Percentiles rank a stretch among this genome's conserved stretches.
Conservation (phyloP, 37 sponge, comb jelly and placozoan genomes). For the Diacarnus erythraeanus region DNA sequence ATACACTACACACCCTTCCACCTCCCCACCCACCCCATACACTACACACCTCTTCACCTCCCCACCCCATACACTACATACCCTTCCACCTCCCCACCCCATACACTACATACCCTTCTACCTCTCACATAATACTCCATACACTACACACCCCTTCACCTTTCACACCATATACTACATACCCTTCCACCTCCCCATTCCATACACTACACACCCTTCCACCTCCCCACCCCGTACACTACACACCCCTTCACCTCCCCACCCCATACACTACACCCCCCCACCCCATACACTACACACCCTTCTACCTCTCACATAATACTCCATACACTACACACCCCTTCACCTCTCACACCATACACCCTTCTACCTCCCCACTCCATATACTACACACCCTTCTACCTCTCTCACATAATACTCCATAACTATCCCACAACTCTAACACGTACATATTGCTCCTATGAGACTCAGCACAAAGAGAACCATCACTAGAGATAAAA, state of each 20-base stretch:
- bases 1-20: too few species aligned
- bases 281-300: not conserved
- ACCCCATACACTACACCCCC: not conserved
- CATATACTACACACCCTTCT: not conserved
- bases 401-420: not conserved
- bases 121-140: not conserved
- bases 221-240: not conserved
- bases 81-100: too few species aligned
- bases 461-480: constrained; percentile 57
- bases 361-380: not conserved
- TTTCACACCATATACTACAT: too few species aligned
- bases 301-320: not conserved
- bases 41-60: too few species aligned
- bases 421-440: not conserved
- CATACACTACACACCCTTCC: not conserved
- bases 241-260: too few species aligned
- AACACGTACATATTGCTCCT: constrained; percentile 68
- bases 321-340: not conserved
- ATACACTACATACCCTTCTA: too few species aligned
- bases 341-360: not conserved
- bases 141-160: not conserved
- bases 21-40: too few species aligned
- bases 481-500: constrained; percentile 48
- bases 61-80: too few species aligned
- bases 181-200: not conserved